These are phyloP conservation scores for Perizoma affinitatum DNA, from an alignment of 2,888 invertebrate genomes.

Conservation along the genomic window DNA sequence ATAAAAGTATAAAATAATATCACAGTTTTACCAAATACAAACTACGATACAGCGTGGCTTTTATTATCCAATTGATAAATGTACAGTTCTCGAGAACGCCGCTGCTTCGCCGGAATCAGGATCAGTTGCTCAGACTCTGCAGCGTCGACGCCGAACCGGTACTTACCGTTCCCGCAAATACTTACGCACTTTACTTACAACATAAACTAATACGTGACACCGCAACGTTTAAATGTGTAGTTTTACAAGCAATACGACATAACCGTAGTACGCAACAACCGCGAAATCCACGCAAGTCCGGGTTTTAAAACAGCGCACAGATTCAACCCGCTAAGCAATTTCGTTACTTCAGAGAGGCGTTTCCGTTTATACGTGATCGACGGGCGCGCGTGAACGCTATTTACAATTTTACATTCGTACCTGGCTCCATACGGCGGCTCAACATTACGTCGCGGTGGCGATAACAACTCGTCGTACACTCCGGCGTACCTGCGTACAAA, in stretches of 20 bases:
- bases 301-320: constrained; percentile 34
- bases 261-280: constrained; percentile 13
- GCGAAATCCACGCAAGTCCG: constrained; percentile 23
- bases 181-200: constrained; percentile 17
- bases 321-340: constrained; percentile 76
- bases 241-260: constrained; percentile 8
- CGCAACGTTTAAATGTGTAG: constrained; percentile 3
- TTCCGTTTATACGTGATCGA: constrained; percentile 53
- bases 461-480: constrained; percentile 80
- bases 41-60: background rate
- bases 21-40: constrained; percentile 3
- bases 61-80: background rate
- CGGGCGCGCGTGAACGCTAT: constrained; percentile 65
- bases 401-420: constrained; percentile 81
- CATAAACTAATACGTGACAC: constrained; percentile 3
- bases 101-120: constrained; percentile 12
- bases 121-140: constrained; percentile 18
- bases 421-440: constrained; percentile 81
- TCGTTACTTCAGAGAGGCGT: constrained; percentile 53
- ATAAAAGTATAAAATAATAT: background rate
- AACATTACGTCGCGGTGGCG: constrained; percentile 77
- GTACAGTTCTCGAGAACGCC: constrained; percentile 12
- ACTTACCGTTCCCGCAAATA: constrained; percentile 28
- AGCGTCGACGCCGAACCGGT: constrained; percentile 17
- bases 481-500: constrained; percentile 66